Conservation (phyloP, 2,797 vertebrate genomes). For the Stomatorhinus walkeri region DNA sequence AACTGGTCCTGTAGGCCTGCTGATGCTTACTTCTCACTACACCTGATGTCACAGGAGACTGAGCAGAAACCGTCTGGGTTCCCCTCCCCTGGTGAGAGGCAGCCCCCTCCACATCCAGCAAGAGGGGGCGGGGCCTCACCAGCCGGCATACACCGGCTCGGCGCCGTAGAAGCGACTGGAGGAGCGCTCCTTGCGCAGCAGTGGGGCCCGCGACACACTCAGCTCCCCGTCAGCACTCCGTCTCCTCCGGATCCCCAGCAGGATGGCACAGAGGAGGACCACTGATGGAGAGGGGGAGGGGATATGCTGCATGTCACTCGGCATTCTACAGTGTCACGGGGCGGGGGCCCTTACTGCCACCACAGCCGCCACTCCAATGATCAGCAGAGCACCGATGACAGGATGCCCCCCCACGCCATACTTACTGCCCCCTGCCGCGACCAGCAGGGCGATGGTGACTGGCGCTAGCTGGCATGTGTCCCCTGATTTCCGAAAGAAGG, state of each 20-base stretch:
- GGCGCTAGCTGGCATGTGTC: constrained; percentile 73
- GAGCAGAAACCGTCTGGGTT: neutral
- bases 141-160: constrained; percentile 80
- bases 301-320: neutral
- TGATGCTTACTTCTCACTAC: neutral
- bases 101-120: neutral
- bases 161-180: constrained; percentile 55
- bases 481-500: constrained; percentile 73
- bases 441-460: constrained; percentile 66
- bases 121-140: constrained; percentile 52
- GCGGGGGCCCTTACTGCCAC: neutral
- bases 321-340: neutral
- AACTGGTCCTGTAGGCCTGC: neutral
- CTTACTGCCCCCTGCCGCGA: constrained; percentile 66
- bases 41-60: neutral
- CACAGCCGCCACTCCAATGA: neutral
- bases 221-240: constrained; percentile 52
- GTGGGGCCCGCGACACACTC: constrained; percentile 51
- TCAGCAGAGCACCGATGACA: neutral
- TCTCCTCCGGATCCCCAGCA: constrained; percentile 58
- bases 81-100: neutral
- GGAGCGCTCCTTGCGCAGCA: constrained; percentile 56
- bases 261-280: constrained; percentile 55
- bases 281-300: constrained; percentile 45
- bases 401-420: neutral